Evolutionary conservation across 2,888 invertebrate species (phyloP).

Genomic region (Stegophylla sp.): DNA sequence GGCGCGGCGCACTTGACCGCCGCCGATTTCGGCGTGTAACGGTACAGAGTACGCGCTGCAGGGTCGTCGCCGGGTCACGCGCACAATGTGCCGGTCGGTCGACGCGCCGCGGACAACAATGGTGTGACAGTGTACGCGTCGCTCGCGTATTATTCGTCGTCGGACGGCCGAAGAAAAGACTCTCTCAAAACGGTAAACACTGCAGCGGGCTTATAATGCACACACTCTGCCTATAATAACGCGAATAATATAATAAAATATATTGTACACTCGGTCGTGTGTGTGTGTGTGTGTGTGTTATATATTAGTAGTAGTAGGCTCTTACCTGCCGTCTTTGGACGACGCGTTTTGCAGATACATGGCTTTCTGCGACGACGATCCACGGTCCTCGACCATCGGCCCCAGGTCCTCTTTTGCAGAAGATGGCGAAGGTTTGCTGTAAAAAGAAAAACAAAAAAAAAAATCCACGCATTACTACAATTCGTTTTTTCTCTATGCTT

Average conservation of each 20-base stretch:
- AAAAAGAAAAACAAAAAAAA: background rate
- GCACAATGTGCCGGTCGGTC: background rate
- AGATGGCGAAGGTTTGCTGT: constrained; percentile 2
- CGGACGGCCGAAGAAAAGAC: background rate
- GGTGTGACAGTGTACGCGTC: background rate
- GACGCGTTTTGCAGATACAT: constrained; percentile 41
- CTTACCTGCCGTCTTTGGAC: constrained; percentile 52
- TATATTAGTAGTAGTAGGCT: background rate
- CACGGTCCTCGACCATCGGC: constrained; percentile 3
- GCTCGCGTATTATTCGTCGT: background rate
- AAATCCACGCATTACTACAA: background rate
- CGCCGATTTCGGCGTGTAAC: constrained; percentile 7
- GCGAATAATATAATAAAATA: no score
- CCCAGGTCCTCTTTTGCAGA: background rate
- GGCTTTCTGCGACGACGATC: constrained; percentile 23
- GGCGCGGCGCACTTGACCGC: constrained; percentile 22
- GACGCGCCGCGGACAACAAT: constrained; percentile 3
- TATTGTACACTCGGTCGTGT: background rate
- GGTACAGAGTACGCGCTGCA: background rate
- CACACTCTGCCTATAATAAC: background rate
- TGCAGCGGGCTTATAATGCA: background rate
- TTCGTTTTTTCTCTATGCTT: background rate
- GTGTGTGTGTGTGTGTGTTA: background rate
- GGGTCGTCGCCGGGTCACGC: background rate
- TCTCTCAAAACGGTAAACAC: constrained; percentile 14